These are phyloP conservation scores for Pseudomugil tenellus DNA, from an alignment of 2,797 vertebrate genomes.

Conservation along the genomic window DNA sequence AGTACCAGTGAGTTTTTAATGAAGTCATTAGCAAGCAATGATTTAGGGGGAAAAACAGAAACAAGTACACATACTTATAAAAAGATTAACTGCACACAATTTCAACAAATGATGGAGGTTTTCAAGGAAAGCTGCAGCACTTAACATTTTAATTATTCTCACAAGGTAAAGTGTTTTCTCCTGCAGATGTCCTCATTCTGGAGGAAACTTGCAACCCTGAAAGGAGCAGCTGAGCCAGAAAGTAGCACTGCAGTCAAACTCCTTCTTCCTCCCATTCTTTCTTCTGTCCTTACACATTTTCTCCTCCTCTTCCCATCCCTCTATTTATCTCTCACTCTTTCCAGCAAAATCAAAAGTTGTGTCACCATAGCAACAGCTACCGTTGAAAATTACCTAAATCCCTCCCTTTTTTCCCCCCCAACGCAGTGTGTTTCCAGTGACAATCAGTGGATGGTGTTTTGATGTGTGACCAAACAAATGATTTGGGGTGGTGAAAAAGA, in stretches of 20 bases:
- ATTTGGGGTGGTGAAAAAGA: constrained; percentile 18
- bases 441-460: constrained; percentile 63
- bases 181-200: constrained; percentile 8
- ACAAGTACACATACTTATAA: neutral
- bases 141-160: neutral
- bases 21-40: constrained; percentile 39
- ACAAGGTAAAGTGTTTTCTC: constrained; percentile 17
- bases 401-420: constrained; percentile 59
- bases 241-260: constrained; percentile 27
- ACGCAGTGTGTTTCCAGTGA: constrained; percentile 57
- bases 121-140: neutral
- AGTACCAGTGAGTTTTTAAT: constrained; percentile 32
- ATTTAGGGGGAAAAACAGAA: neutral
- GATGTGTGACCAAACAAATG: constrained; percentile 62
- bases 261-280: constrained; percentile 7
- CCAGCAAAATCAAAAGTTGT: constrained; percentile 82
- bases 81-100: constrained; percentile 34
- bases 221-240: constrained; percentile 15
- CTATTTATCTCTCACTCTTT: constrained; percentile 72
- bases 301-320: constrained; percentile 56
- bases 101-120: constrained; percentile 9
- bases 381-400: constrained; percentile 82
- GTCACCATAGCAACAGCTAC: constrained; percentile 86
- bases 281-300: constrained; percentile 34
- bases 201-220: constrained; percentile 17